phyloP scores from a whole-genome alignment of 1,140 invertebrate genomes.

The Drosophila virilis region DNA sequence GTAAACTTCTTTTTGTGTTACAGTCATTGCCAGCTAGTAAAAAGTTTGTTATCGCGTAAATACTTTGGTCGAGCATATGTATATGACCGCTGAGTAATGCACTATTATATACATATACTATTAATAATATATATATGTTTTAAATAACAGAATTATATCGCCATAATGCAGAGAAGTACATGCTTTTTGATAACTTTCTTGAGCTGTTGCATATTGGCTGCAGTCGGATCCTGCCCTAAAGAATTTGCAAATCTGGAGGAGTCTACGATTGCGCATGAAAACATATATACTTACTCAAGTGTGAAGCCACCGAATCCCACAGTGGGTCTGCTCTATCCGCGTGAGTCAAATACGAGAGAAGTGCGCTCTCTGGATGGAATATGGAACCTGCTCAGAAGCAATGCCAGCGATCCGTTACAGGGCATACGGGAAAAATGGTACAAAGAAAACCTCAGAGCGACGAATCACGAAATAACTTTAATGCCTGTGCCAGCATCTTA shows the following conservation, averaged over 20 bases:
- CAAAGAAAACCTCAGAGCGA: conserved; percentile 73
- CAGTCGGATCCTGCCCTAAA: not conserved
- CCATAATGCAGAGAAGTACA: conserved; percentile 1
- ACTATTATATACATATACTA: no score
- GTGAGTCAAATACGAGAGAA: conserved; percentile 92
- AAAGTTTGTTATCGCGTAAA: conserved; percentile 6
- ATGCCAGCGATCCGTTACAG: conserved; percentile 86
- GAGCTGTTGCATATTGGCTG: not conserved
- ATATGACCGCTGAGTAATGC: not conserved
- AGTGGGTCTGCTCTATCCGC: conserved; percentile 90
- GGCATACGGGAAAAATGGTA: conserved; percentile 92
- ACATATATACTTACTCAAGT: conserved; percentile 37
- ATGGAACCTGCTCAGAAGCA: conserved; percentile 92
- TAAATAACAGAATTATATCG: not conserved
- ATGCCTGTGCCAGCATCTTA: conserved; percentile 98
- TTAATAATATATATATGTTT: no score
- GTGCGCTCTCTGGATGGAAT: conserved; percentile 91
- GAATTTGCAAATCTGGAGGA: no score
- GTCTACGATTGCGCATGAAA: no score
- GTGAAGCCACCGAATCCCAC: conserved; percentile 38
- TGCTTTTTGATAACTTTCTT: not conserved
- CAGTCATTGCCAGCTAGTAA: not conserved
- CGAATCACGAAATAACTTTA: conserved; percentile 84
- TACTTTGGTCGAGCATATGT: conserved; percentile 1
- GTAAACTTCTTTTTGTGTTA: not conserved